Percentiles rank a stretch among this genome's conserved stretches.
These are phyloP conservation scores for Hoplostethus atlanticus DNA, from an alignment of 2,797 vertebrate species.

Conservation along the genomic window DNA sequence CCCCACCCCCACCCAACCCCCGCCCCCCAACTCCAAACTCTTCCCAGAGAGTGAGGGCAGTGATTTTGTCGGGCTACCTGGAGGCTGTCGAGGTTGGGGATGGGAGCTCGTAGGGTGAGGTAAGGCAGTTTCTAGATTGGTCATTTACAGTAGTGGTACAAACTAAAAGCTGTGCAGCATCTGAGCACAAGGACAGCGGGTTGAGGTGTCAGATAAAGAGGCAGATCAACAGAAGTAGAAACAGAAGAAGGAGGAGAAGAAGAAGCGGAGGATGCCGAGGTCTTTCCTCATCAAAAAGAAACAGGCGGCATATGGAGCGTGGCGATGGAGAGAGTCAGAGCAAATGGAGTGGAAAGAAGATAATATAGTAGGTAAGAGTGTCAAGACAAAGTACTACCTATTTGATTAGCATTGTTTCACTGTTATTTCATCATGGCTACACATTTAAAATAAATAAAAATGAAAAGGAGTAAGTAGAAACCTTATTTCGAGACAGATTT, in stretches of 20 bases:
- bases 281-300: constrained; percentile 88
- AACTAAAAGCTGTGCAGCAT: constrained; percentile 3
- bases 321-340: constrained; percentile 80
- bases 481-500: neutral
- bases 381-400: neutral
- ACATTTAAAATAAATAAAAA: neutral
- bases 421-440: neutral
- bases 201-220: neutral
- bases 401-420: neutral
- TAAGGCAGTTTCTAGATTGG: constrained; percentile 7
- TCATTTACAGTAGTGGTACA: neutral
- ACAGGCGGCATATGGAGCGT: constrained; percentile 62
- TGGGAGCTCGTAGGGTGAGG: constrained; percentile 8
- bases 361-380: constrained; percentile 60
- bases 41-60: constrained; percentile 62
- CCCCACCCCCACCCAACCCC: constrained; percentile 20
- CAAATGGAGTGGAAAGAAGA: constrained; percentile 62
- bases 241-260: neutral
- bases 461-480: neutral
- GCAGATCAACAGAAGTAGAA: constrained; percentile 4
- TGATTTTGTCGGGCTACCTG: constrained; percentile 75
- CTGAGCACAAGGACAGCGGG: constrained; percentile 9
- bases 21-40: constrained; percentile 12
- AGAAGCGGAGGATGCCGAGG: constrained; percentile 76
- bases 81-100: constrained; percentile 31